Base-by-base conservation (phyloP, 2,113 vertebrate genomes). In the Circaetus gallicus region DNA sequence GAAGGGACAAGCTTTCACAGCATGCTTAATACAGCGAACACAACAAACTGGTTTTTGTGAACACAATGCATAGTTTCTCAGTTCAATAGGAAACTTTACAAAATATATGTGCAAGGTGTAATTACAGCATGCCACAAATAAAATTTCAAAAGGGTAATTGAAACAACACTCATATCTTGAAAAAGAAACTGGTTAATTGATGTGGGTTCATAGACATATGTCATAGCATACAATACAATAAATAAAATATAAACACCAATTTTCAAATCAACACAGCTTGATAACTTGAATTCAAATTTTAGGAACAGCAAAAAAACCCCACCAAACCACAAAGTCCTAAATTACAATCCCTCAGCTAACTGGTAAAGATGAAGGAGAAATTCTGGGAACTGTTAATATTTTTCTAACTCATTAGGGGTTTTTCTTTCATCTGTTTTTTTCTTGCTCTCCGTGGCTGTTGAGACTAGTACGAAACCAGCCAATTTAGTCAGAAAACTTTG, bases 221-320 rank as follows among this genome's bases (percentile, higher is more conserved):
- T 94, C 92, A 94, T 59, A 78, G 59, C 67, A 77, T 78, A 92
- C 90, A 95, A 88, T 91, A 74, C 50, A 86, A 71, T 89, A 94
- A 86, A 82, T 91, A 77, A 74, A 89, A 83, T 74, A 50, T 67
- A 97, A 97, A 92, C 65, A 93, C 22, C 63, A 90, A 93, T 97
- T 97, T 97, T 94, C 88, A 83, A 97, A 97, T 97, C 93, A 93
- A 56, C 55, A 0, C 79, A 96, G 90, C 82, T 92, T 95, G 92
- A 78, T 90, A 78, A 81, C 55, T 91, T 73, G 62, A 83, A 86
- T 96, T 93, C 10, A 83, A n/a, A 81, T 86, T 80, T 87, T 80
- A 92, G 38, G 67, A 70, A 77, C 17, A 66, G n/a, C 28, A 24
- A 20, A 20, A 29, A 31, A 62, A 17, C 0, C 50, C 50, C 50